Conservation (phyloP, 2,797 vertebrate genomes). For the Sitta carolinensis region DNA sequence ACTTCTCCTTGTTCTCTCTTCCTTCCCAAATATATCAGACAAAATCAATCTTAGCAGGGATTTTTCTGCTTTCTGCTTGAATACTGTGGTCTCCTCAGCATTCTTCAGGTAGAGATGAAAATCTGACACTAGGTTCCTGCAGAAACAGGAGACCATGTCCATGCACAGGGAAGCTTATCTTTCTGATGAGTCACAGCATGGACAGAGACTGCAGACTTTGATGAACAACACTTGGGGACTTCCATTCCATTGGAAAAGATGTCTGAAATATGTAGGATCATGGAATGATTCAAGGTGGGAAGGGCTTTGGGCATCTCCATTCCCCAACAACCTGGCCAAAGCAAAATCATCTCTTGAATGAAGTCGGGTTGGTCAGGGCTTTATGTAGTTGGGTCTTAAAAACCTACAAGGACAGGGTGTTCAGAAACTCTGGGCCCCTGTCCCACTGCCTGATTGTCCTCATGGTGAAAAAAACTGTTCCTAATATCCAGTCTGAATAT, state of each 20-base stretch:
- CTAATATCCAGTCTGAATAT: background rate
- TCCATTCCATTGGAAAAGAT: background rate
- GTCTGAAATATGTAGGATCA: background rate
- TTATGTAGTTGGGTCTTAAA: background rate
- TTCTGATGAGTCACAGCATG: background rate
- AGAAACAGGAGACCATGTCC: background rate
- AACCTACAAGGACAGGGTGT: background rate
- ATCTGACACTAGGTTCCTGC: background rate
- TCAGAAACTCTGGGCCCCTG: background rate
- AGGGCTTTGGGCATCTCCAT: background rate
- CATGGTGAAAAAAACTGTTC: fast-evolving
- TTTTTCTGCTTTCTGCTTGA: background rate
- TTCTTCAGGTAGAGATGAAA: background rate
- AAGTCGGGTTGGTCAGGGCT: background rate
- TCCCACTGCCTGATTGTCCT: background rate
- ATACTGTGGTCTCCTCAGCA: background rate
- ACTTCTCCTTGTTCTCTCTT: background rate
- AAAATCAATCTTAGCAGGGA: background rate
- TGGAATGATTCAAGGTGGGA: background rate
- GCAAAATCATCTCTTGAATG: background rate
- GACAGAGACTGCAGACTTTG: background rate
- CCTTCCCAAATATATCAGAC: background rate
- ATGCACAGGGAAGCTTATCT: background rate
- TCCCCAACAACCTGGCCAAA: background rate
- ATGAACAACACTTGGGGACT: background rate